These are phyloP conservation scores for Schizopygopsis malacanthus DNA, from an alignment of 2,797 vertebrate genomes.

Conservation along the genomic window DNA sequence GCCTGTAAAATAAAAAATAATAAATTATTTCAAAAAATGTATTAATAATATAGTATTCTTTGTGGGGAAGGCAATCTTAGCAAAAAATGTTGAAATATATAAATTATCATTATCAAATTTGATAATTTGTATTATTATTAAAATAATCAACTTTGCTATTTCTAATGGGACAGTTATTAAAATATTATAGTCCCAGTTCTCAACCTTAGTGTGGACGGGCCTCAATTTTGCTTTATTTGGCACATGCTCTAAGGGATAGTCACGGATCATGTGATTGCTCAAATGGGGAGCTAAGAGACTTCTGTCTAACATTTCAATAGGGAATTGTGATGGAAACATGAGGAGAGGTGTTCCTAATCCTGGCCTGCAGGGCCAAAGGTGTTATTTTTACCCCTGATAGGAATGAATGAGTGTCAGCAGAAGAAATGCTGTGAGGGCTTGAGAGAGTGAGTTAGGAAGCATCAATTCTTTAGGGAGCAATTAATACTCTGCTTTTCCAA, in stretches of 20 bases:
- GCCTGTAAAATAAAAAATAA: background rate
- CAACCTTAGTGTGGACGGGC: background rate
- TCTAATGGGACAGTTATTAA: background rate
- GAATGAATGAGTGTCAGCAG: constrained; percentile 66
- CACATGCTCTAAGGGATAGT: background rate
- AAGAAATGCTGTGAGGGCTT: constrained; percentile 59
- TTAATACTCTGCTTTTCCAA: constrained; percentile 74
- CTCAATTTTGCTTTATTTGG: background rate
- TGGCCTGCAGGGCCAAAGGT: constrained; percentile 72
- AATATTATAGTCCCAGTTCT: background rate
- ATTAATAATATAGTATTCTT: background rate
- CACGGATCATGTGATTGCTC: background rate
- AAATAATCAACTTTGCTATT: background rate
- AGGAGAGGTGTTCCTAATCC: constrained; percentile 69
- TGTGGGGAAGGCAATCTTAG: background rate
- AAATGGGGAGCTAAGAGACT: background rate
- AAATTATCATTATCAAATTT: background rate
- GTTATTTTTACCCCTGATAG: constrained; percentile 74
- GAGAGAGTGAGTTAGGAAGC: constrained; percentile 36
- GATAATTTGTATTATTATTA: too few relatives aligned
- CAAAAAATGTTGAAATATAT: background rate
- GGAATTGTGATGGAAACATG: background rate
- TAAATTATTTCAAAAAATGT: background rate
- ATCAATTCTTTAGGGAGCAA: constrained; percentile 75
- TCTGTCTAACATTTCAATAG: background rate